phyloP scores from a whole-genome alignment of 2,113 vertebrate genomes.

The Scalopus aquaticus region DNA sequence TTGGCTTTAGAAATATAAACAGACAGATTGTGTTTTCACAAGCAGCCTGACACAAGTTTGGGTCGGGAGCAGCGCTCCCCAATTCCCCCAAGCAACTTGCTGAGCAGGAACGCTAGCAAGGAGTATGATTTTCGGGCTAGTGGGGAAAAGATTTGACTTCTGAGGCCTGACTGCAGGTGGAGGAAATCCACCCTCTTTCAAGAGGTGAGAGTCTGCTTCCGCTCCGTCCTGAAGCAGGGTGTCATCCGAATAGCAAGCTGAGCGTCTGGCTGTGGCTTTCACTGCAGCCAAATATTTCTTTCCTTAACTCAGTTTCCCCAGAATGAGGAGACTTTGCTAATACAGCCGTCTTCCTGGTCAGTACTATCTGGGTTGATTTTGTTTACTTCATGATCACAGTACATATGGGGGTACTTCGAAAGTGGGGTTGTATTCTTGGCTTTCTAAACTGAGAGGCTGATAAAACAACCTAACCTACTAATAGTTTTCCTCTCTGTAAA shows the following conservation, averaged over 20 bases:
- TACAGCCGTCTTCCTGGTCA: not conserved
- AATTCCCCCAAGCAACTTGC: conserved; percentile 8
- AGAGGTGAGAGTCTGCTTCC: not conserved
- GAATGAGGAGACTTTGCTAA: not conserved
- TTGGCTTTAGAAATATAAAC: conserved; percentile 77
- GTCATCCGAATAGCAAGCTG: not conserved
- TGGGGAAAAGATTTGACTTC: not conserved
- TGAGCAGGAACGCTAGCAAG: not conserved
- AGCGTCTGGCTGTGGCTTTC: not conserved
- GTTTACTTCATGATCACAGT: not conserved
- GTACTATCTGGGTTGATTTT: not conserved
- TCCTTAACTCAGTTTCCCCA: not conserved
- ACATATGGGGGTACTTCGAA: not conserved
- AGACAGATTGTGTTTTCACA: conserved; percentile 73
- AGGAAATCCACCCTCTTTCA: not conserved
- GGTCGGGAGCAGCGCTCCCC: not conserved
- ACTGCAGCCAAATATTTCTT: accelerated
- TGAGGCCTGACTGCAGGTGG: not conserved
- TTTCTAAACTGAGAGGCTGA: not conserved
- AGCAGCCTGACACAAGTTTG: conserved; percentile 51
- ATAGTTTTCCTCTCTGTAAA: not conserved
- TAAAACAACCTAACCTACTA: not conserved
- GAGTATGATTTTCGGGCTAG: not conserved
- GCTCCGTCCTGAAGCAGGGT: not conserved
- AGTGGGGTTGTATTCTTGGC: not conserved